phyloP scores from a whole-genome alignment of 2,797 vertebrate species.

The Muscicapa comitata region DNA sequence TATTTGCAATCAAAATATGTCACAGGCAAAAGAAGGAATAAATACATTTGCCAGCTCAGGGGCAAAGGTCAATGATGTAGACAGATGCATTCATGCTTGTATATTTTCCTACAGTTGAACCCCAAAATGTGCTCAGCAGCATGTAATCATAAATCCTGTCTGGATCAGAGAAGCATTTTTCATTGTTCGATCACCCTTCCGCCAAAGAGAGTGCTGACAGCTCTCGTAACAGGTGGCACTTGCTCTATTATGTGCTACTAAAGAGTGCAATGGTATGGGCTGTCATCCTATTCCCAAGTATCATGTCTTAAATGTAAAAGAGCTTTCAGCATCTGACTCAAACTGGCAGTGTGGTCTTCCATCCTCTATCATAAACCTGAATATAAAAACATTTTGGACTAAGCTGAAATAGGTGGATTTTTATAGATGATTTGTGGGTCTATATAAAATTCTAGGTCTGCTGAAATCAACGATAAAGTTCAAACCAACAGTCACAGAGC shows the following conservation, averaged over 20 bases:
- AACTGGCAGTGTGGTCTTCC: not conserved
- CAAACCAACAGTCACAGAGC: not conserved
- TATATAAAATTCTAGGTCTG: not conserved
- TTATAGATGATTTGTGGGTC: not conserved
- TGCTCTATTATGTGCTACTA: constrained; percentile 48
- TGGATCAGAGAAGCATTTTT: constrained; percentile 9
- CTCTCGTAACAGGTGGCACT: constrained; percentile 53
- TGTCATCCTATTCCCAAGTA: constrained; percentile 55
- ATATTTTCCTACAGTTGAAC: not conserved
- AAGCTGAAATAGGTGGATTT: not conserved
- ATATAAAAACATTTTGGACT: not conserved
- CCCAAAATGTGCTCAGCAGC: not conserved
- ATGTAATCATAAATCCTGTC: constrained; percentile 17
- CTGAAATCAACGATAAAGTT: not conserved
- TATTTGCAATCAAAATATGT: not conserved
- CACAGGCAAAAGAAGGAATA: not conserved
- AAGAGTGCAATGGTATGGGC: not conserved
- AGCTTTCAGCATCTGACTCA: not conserved
- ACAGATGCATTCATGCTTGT: not conserved
- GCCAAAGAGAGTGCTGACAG: constrained; percentile 6
- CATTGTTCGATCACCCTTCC: not conserved
- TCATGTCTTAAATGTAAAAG: constrained; percentile 19
- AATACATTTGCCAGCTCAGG: not conserved
- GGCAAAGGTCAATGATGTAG: not conserved
- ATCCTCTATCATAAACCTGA: not conserved